Percentiles rank a stretch among this genome's conserved stretches.
Evolutionary conservation across 1,140 invertebrate genomes (phyloP).

Genomic region (Berghia stephanieae): DNA sequence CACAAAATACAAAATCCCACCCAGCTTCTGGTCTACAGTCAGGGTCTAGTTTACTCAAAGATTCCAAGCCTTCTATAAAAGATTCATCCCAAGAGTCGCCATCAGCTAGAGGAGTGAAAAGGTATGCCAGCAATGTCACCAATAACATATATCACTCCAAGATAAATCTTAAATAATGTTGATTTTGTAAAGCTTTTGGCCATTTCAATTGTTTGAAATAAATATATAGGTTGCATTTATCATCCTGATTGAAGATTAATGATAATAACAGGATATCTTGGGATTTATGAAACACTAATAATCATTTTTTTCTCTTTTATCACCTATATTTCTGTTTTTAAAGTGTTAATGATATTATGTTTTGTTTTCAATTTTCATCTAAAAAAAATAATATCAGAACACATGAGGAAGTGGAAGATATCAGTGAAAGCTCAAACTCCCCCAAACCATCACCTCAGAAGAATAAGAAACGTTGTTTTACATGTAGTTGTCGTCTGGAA

Average conservation of each 20-base stretch:
- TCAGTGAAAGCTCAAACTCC: slow-evolving; percentile 22
- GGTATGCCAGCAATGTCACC: not conserved
- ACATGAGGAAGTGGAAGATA: slow-evolving; percentile 36
- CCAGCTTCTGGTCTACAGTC: not conserved
- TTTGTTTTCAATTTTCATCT: not conserved
- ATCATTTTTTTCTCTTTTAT: not conserved
- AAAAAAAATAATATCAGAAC: slow-evolving; percentile 11
- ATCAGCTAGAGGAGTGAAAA: not conserved
- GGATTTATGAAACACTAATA: not conserved
- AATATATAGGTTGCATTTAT: not conserved
- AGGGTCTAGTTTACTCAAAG: not conserved
- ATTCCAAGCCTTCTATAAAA: not conserved
- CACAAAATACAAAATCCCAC: slow-evolving; percentile 12
- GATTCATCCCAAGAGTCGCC: slow-evolving; percentile 8
- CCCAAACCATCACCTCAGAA: slow-evolving; percentile 41
- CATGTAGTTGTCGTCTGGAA: slow-evolving; percentile 61
- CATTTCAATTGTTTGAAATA: not conserved
- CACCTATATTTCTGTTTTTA: too few species aligned
- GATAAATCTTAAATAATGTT: not conserved
- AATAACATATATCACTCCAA: not conserved
- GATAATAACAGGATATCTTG: not conserved
- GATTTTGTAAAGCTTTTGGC: not conserved
- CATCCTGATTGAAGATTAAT: not conserved
- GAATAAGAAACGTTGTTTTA: slow-evolving; percentile 60
- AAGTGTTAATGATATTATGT: not conserved